Evolutionary conservation across 2,113 vertebrate species (phyloP).

Genomic region (Solea solea): DNA sequence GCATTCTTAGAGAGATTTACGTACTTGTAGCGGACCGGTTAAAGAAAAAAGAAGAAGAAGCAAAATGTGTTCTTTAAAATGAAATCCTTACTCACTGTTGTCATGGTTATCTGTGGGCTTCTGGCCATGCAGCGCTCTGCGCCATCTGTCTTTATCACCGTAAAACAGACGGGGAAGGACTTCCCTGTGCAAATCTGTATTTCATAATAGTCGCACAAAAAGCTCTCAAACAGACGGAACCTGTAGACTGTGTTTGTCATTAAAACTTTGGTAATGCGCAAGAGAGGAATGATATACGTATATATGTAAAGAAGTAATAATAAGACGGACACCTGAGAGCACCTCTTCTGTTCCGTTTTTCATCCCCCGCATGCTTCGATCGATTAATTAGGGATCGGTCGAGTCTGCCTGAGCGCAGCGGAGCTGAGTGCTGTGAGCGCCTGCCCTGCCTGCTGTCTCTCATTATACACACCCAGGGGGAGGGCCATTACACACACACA

Average conservation of each 20-base stretch:
- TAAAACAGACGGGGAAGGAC: not conserved
- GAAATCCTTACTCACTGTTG: constrained; percentile 44
- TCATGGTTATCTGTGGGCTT: constrained; percentile 56
- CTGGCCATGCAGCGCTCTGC: constrained; percentile 3
- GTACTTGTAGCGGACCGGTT: too few relatives aligned
- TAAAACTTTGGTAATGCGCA: too few relatives aligned
- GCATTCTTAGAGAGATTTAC: too few relatives aligned
- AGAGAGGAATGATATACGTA: too few relatives aligned
- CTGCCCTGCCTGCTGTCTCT: constrained; percentile 78
- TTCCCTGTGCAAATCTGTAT: constrained; percentile 1
- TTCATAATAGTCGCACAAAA: not conserved
- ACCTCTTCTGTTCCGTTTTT: not conserved
- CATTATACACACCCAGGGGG: constrained; percentile 72
- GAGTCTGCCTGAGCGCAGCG: constrained; percentile 66
- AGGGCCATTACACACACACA: constrained; percentile 58
- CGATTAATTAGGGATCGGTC: constrained; percentile 73
- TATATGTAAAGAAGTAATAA: not conserved
- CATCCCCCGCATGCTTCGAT: constrained; percentile 27
- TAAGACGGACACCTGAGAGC: not conserved
- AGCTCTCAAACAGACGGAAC: too few relatives aligned
- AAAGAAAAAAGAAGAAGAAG: not conserved
- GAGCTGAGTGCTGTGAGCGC: constrained; percentile 57
- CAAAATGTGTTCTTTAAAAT: constrained; percentile 20
- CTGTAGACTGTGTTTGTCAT: too few relatives aligned
- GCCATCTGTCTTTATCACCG: not conserved